A percentile compares a stretch with the other conserved stretches of the same genome.
These are phyloP conservation scores for Notamacropus eugenii DNA, from an alignment of 2,797 vertebrate genomes.

Conservation along the genomic window DNA sequence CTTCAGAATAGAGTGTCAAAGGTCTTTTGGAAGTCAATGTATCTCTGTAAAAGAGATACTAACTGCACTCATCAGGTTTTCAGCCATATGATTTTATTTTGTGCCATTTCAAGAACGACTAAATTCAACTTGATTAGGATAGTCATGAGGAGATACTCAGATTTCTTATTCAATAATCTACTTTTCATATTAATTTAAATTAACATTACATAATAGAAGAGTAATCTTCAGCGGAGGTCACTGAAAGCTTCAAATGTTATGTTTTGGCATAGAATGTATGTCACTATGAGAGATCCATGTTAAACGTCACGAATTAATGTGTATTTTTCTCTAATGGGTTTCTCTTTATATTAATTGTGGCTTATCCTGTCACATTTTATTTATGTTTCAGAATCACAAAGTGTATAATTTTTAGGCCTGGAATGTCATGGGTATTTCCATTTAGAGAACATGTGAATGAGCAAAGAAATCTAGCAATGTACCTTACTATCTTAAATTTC, in stretches of 20 bases:
- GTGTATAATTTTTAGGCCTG: slow-evolving; percentile 15
- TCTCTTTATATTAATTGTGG: slow-evolving; percentile 46
- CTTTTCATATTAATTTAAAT: slow-evolving; percentile 31
- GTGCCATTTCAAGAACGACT: slow-evolving; percentile 64
- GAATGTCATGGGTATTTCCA: slow-evolving; percentile 7
- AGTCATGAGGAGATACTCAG: slow-evolving; percentile 60
- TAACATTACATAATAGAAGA: slow-evolving; percentile 17
- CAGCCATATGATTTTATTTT: slow-evolving; percentile 62
- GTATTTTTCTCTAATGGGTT: neutral
- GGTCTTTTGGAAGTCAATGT: slow-evolving; percentile 64
- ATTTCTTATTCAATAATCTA: slow-evolving; percentile 47
- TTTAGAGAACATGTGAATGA: slow-evolving; percentile 19
- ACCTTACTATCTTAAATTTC: slow-evolving; percentile 20
- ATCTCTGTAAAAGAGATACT: slow-evolving; percentile 50
- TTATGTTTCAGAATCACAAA: slow-evolving; percentile 3
- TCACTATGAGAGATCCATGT: neutral
- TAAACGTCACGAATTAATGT: neutral
- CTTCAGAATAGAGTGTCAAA: slow-evolving; percentile 56
- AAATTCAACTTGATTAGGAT: slow-evolving; percentile 62
- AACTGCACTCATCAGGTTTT: slow-evolving; percentile 59
- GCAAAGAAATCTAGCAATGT: slow-evolving; percentile 40
- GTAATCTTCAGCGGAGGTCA: neutral
- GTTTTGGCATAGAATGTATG: neutral
- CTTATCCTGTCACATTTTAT: slow-evolving; percentile 41
- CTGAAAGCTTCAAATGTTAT: neutral